Evolutionary conservation across 2,113 vertebrate genomes (phyloP), one percentile per base, ranked within the genome.

Genomic region (Saguinus imperator): DNA sequence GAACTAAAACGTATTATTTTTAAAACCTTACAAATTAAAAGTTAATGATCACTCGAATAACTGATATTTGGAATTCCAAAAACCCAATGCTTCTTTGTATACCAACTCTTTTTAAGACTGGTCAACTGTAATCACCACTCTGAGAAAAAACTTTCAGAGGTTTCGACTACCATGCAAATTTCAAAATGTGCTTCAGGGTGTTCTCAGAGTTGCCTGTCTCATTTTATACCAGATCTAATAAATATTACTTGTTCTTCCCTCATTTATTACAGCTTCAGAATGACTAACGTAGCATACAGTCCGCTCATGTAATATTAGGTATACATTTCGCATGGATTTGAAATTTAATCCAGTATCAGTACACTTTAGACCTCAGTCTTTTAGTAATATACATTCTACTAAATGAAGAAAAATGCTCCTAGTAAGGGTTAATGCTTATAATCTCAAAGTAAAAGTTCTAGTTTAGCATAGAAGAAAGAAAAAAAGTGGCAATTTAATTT

Each of bases 381-480:
- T 87, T 18, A 95, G 70, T 4, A 95, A 89, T 89, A 92, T 17
- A 27, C 70, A 85, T 87, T 58, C 75, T 57, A 84, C 13, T 66
- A 81, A 91, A 58, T 45, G 52, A 80, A 92, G 58, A 89, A 95
- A 87, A 96, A 82, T 8, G 8, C 35, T 89, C 87, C 25, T 66
- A 52, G 9, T 40, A 73, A 77, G 3, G 13, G n/a, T 23, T 50
- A 96, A 52, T 43, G 18, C 20, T 93, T 90, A 72, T 40, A 77
- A 72, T n/a, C 3, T 88, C 52, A 94, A 87, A 95, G 68, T 70
- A 64, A 89, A 91, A 93, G 43, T 10, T 93, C 75, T 70, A 81
- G 21, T 29, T 81, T 61, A 87, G 76, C 25, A 87, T 55, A n/a
- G 43, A 66, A 79, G 25, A 50, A 21, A 48, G 16, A 55, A 50